Evolutionary conservation across 2,888 invertebrate genomes (phyloP), one percentile per base, ranked within the genome.

Genomic region (Hofmannophila pseudospretella): DNA sequence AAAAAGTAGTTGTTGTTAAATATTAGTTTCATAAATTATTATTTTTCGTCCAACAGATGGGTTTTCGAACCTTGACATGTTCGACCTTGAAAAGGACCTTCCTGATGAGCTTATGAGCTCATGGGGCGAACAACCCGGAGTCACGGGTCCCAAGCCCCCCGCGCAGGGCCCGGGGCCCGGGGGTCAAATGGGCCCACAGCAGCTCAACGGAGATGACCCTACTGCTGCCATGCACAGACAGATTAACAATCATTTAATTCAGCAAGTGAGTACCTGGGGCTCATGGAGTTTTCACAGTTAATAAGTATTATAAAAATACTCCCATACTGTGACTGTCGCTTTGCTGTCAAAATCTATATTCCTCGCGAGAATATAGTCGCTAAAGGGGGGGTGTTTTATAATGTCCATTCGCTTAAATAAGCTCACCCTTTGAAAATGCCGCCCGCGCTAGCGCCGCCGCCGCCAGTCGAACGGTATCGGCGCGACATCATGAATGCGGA

Each of bases 71-170:
- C 91, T 92, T 50, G 93, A 94, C 71, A 94, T 95, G 90, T 93
- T 94, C 76, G 94, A 95, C 85, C 89, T 96, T 78, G 96, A 96
- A 82, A 95, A 96, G 82, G 94, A 96, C 80, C 90, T 97, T 58
- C 96, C 96, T 30, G 96, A 96, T 85, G 96, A 96, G 80, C 88
- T 97, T 52, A 93, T 96, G 79, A 90, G 91, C 51, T 91, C 92
- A 55, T 95, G 95, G 94, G 91, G 92, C 22, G 93, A 93, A 67
- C 90, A 90, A 54, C 75, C 84, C 45, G 89, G 88, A 44, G 88
- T 91, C 61, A 84, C 84, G n/a, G 87, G 90, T 39, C 90, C 90
- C 44, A 94, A 94, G 74, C 94, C 94, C 48, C 93, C 94, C 14
- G 94, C 93, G 13, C 94, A 94, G 61, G 95, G 94, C 16, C 94